Base-by-base conservation (phyloP, 2,888 invertebrate species). In the Listrodromus nycthemerus region DNA sequence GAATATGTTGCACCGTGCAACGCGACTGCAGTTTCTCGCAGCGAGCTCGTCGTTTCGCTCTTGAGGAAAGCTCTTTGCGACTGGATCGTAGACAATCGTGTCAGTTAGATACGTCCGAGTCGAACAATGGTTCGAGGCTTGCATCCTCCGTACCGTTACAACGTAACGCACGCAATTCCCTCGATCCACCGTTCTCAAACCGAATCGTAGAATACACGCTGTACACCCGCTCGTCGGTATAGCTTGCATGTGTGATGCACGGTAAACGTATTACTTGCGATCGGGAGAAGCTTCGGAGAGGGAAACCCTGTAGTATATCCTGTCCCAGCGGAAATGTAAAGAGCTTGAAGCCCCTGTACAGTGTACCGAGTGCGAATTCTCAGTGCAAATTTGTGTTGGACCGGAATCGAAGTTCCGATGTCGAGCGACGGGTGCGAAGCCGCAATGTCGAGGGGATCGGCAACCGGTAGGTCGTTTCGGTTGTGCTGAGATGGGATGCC, bases 341-440 rank as follows among this genome's bases (percentile, higher is more conserved):
- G 61, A 61, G 73, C 58, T 10, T 27, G 61, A 71, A 24, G 13
- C 13, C 27, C 37, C 8, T 13, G 58, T 58, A 41, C 48, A 69
- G 48, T 13, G 55, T 24, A 58, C 16, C 21, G 33, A 70, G 55
- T 27, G 55, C n/a, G 27, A 63, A 61, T 27, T 37, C 61, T 21
- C n/a, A 48, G 48, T 74, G 73, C 21, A 63, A 45, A 74, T 63
- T 74, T 63, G 48, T 48, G 48, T 74, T 61, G 73, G 21, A 74
- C 45, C 45, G 41, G 41, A 58, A 58, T 74, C 21, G 24, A 63
- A 74, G 45, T 74, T 58, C 41, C 30, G 63, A 74, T 41, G 48
- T 10, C 45, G 58, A 45, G 58, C 24, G 48, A 48, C 30, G 48
- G 21, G 58, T 13, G 5, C 16, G 27, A 24, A 24, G 58, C 27